Evolutionary conservation across 37 sponge, comb jelly and placozoan species (phyloP).

Genomic region (Hexactinellida sp.): DNA sequence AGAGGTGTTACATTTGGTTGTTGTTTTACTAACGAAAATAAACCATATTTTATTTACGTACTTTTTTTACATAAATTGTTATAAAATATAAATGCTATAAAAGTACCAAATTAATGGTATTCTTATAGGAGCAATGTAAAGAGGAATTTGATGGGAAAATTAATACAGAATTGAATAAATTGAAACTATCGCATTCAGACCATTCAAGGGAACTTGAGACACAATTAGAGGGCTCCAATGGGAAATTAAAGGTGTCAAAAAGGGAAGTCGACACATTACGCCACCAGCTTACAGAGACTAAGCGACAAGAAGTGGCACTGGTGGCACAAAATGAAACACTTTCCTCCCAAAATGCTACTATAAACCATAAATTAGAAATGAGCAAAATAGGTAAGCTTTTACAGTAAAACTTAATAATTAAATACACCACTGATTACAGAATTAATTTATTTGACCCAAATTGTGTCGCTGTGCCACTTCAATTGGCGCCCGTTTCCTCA

Average conservation of each 20-base stretch:
- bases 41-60: too few species aligned
- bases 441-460: too few species aligned
- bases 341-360: not conserved
- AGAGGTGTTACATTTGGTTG: too few species aligned
- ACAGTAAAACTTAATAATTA: not conserved
- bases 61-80: too few species aligned
- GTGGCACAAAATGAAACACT: not conserved
- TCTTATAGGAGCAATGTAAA: not conserved
- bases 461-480: too few species aligned
- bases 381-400: not conserved
- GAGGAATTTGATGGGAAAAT: not conserved
- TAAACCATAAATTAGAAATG: not conserved
- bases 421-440: too few species aligned
- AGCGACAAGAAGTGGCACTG: not conserved
- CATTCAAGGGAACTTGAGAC: not conserved
- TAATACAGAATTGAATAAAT: not conserved
- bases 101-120: too few species aligned
- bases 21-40: too few species aligned
- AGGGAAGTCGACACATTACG: not conserved
- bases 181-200: not conserved
- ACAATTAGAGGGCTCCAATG: not conserved
- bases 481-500: not conserved
- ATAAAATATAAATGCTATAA: too few species aligned
- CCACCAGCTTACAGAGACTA: not conserved
- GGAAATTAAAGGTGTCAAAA: slow-evolving; percentile 4